Evolutionary conservation across 2,888 invertebrate genomes (phyloP).

Genomic region (Kryphioiulus occultus): DNA sequence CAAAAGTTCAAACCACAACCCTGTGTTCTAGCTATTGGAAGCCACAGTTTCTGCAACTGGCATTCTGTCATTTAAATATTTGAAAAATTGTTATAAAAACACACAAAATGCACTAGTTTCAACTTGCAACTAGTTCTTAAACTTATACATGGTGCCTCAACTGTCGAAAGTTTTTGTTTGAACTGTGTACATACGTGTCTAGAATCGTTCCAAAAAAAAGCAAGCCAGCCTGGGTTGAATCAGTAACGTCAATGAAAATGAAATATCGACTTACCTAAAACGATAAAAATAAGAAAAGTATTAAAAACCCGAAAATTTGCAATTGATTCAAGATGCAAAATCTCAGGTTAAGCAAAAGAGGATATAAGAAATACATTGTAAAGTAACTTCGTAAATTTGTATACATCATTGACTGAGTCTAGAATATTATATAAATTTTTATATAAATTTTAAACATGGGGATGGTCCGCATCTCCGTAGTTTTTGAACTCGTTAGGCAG

Average conservation of each 20-base stretch:
- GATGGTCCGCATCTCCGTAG: background rate
- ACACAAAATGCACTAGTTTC: background rate
- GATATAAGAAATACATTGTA: background rate
- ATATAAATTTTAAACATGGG: background rate
- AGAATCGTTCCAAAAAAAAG: background rate
- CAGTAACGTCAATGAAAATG: background rate
- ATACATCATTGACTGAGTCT: background rate
- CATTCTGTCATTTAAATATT: background rate
- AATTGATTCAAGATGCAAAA: background rate
- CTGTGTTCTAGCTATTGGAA: background rate
- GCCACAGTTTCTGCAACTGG: background rate
- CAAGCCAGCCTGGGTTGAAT: background rate
- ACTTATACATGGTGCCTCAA: too few relatives aligned
- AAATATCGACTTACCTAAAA: constrained; percentile 16
- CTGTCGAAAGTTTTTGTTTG: background rate
- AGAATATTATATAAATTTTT: background rate
- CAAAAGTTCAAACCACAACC: background rate
- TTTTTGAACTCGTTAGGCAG: background rate
- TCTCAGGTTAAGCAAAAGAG: background rate
- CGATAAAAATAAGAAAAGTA: background rate
- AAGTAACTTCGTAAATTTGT: too few relatives aligned
- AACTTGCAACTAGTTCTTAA: too few relatives aligned
- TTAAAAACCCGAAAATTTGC: background rate
- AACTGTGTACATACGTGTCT: background rate
- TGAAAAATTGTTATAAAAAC: background rate